Evolutionary conservation across 2,888 invertebrate species (phyloP).

Genomic region (Galeopsomyia nigrocyanea): DNA sequence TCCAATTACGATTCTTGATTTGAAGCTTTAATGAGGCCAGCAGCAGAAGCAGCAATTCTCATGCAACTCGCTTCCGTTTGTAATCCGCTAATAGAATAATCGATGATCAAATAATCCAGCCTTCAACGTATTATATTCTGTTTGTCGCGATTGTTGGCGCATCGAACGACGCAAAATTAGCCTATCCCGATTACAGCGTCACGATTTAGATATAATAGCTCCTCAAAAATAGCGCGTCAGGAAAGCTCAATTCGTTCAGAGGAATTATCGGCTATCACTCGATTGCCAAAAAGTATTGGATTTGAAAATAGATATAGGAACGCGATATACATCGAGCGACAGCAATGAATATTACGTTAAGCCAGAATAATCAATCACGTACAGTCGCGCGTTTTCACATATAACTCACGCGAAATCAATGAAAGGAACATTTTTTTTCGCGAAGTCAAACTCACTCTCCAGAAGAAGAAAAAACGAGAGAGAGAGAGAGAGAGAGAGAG

Average conservation of each 20-base stretch:
- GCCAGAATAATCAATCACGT: no score
- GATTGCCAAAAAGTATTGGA: no score
- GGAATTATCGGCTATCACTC: no score
- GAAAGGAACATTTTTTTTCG: no score
- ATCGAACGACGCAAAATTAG: no score
- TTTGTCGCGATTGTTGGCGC: neutral
- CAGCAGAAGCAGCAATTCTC: neutral
- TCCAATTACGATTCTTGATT: slow-evolving; percentile 19
- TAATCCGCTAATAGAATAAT: slow-evolving; percentile 13
- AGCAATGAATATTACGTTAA: no score
- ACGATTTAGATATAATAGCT: neutral
- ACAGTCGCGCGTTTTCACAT: no score
- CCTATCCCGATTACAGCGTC: neutral
- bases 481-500: neutral
- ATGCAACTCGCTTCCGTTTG: neutral
- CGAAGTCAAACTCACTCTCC: no score
- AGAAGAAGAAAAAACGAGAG: no score
- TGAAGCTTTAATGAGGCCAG: slow-evolving; percentile 11
- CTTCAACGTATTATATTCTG: neutral
- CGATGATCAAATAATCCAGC: slow-evolving; percentile 23
- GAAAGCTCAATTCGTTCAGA: neutral
- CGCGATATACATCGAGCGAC: no score
- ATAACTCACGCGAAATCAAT: no score
- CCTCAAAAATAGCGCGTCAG: neutral
- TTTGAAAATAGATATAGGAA: no score